These are phyloP conservation scores for Coelopa pilipes DNA, from an alignment of 2,888 invertebrate species.

Conservation along the genomic window DNA sequence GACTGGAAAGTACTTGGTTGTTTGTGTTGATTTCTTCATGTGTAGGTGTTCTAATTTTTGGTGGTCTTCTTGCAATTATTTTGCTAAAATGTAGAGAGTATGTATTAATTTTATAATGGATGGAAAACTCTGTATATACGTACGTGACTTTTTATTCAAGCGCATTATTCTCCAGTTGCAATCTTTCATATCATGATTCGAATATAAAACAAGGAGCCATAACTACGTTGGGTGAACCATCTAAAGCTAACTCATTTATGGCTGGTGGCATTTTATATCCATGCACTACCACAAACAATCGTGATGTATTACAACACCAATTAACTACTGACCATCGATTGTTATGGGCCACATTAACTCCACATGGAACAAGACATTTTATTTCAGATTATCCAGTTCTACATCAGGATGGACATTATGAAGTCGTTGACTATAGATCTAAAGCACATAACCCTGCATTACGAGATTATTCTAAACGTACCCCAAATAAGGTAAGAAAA, in stretches of 20 bases:
- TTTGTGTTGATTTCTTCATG: conserved; percentile 82
- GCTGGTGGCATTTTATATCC: conserved; percentile 73
- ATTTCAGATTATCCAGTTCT: conserved; percentile 71
- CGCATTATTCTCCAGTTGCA: conserved; percentile 57
- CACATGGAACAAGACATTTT: conserved; percentile 83
- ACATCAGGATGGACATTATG: conserved; percentile 76
- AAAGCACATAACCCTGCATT: conserved; percentile 57
- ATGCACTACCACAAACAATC: conserved; percentile 68
- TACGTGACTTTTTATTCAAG: conserved; percentile 36
- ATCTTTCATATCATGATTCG: conserved; percentile 64
- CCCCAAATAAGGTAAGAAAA: conserved; percentile 60
- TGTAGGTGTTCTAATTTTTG: conserved; percentile 81
- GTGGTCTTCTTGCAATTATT: conserved; percentile 80
- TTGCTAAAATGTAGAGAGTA: conserved; percentile 86
- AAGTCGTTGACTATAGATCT: conserved; percentile 72
- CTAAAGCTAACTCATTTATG: conserved; percentile 67
- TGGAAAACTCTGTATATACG: background rate
- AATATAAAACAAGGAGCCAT: conserved; percentile 70
- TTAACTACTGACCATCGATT: conserved; percentile 75
- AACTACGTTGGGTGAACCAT: conserved; percentile 69
- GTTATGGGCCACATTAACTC: conserved; percentile 86
- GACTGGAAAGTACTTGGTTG: conserved; percentile 82
- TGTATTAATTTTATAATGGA: conserved; percentile 43
- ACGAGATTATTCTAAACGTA: conserved; percentile 61
- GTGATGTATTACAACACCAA: conserved; percentile 65